Conservation (phyloP, 2,797 vertebrate species). For the Falco rusticolus region DNA sequence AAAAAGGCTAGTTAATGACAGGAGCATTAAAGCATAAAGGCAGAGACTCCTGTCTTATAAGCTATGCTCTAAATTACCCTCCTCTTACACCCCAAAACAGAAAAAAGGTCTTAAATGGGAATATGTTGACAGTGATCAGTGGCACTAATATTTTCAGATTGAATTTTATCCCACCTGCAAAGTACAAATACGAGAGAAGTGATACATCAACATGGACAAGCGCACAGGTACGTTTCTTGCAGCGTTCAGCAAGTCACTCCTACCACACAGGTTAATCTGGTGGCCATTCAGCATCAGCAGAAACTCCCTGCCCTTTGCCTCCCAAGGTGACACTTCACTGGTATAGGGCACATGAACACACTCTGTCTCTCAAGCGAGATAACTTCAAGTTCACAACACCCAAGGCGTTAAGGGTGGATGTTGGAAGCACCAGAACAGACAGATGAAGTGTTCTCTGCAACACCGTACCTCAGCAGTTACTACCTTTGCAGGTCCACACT, state of each 20-base stretch:
- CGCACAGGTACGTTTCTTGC: background rate
- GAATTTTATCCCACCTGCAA: background rate
- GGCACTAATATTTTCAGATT: fast-evolving
- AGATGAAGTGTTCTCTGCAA: fast-evolving
- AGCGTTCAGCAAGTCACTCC: background rate
- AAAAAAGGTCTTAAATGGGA: background rate
- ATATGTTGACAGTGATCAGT: background rate
- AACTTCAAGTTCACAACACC: background rate
- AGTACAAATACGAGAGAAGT: background rate
- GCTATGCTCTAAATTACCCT: background rate
- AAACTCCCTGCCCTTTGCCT: background rate
- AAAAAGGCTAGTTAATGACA: background rate
- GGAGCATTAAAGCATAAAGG: background rate
- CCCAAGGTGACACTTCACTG: background rate
- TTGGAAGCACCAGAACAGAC: background rate
- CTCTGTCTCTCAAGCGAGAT: background rate
- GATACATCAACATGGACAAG: fast-evolving
- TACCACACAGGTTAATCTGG: background rate
- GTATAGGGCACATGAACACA: background rate
- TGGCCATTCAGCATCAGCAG: background rate
- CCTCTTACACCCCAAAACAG: background rate
- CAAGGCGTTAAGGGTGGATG: background rate
- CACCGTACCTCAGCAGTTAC: background rate
- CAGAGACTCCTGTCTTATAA: background rate
- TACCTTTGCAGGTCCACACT: background rate